Evolutionary conservation across 2,113 vertebrate genomes (phyloP), one percentile per base, ranked within the genome.

Genomic region (Pithys albifrons): DNA sequence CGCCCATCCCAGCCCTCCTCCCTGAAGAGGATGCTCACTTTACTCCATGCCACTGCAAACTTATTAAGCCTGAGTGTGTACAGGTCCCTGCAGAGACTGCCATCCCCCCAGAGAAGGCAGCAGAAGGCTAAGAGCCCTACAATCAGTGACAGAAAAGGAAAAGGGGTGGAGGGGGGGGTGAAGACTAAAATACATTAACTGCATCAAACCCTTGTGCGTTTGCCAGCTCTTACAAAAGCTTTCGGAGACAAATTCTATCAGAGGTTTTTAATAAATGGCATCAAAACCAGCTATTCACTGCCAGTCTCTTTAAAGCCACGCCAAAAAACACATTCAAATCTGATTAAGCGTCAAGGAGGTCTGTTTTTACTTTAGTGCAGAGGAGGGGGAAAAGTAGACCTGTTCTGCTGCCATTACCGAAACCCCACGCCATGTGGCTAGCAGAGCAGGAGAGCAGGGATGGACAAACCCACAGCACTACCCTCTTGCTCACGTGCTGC

Each of bases 141-240:
- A 88, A 92, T 96, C 95, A 97, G 94, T 6, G 6, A 88, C 57
- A 95, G 71, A 78, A 95, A 93, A 97, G 93, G 69, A 91, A 55
- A 93, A 84, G 74, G 83, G 57, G 65, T 43, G 61, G 39, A 39
- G 37, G 70, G 49, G 66, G 93, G 79, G 49, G 52, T 58, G 55
- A 97, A 96, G 89, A 96, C 96, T 96, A 96, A 97, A 97, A 93
- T 91, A 95, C 86, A 83, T 89, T 97, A 97, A 97, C 90, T 97
- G 97, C 91, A 95, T 85, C 95, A 97, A 98, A 97, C 97, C 96
- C 92, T 95, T 96, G 96, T 96, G 93, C 61, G 8, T 91, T 97
- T 98, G 98, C 98, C 98, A 98, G 98, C 97, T 95, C 95, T 97
- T 96, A 98, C 95, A 98, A 97, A 97, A 93, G 89, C 94, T 98